Evolutionary conservation across 2,888 invertebrate genomes (phyloP), one percentile per base, ranked within the genome.

Genomic region (Parnassius mnemosyne): DNA sequence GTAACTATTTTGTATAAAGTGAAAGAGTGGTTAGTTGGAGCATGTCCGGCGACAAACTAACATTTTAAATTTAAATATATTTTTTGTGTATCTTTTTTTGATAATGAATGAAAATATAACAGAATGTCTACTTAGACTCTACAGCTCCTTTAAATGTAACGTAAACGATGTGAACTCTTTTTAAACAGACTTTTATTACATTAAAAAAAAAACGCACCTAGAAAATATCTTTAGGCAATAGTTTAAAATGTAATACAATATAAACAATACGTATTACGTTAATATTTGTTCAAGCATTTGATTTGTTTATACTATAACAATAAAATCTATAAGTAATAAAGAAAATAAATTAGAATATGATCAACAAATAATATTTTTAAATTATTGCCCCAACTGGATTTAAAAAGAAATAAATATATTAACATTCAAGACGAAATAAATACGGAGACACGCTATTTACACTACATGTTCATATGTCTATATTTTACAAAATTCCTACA

Each of bases 401-500:
- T 11, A 65, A 65, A 67, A 72, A 69, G 65, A 69, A 69, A 66
- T 57, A 61, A 68, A 66, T 61, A 68, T 61, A 68, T 67, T 70
- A 72, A 71, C 64, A 72, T 66, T 47, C 51, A 55, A 70, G 66
- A 67, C 43, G 69, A 71, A 76, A 74, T 75, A 76, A 75, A 74
- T 76, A 75, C 55, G 60, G 60, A 68, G 49, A 65, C 64, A 65
- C 68, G 1, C 74, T 89, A 88, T 89, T 66, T 89, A 90, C 90
- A 89, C 82, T 87, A 34, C 34, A 34, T 34, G 3, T 34, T 34
- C 34, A 0, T 34, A 34, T 34, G 7, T 64, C 87, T 88, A 89
- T 89, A 91, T 90, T 84, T 84, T 91, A 91, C 90, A 91, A 75
- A 62, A 16, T 42, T 68, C 74, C 80, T 87, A 87, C 66, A 46